phyloP scores from a whole-genome alignment of 2,888 invertebrate species.

The Temnothorax ravouxi region DNA sequence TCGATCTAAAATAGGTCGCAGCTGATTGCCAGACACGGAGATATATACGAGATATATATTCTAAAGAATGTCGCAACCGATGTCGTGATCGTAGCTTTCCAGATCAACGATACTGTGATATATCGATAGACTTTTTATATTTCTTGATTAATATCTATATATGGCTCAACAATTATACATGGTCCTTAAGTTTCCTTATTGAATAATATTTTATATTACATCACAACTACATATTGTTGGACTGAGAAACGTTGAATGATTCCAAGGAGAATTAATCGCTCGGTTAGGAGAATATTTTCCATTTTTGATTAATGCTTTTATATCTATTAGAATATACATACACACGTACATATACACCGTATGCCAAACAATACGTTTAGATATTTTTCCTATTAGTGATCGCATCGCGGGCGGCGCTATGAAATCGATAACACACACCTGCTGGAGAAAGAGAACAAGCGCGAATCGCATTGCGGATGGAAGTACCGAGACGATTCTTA shows the following conservation, averaged over 20 bases:
- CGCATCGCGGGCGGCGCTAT: background rate
- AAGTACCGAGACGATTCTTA: slow-evolving; percentile 30
- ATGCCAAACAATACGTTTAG: background rate
- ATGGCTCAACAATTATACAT: no score
- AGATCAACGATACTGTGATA: slow-evolving; percentile 51
- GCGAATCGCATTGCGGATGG: slow-evolving; percentile 21
- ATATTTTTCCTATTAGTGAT: background rate
- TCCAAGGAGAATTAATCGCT: background rate
- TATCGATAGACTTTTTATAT: slow-evolving; percentile 46
- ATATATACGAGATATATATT: background rate
- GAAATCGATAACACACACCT: slow-evolving; percentile 27
- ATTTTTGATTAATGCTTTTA: background rate
- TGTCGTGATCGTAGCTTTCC: slow-evolving; percentile 59
- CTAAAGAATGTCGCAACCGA: slow-evolving; percentile 63
- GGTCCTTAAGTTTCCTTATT: background rate
- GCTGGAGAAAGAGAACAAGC: background rate
- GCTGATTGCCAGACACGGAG: slow-evolving; percentile 10
- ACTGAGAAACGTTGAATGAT: background rate
- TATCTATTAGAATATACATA: background rate
- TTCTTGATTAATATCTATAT: background rate
- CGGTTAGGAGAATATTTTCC: background rate
- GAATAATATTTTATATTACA: background rate
- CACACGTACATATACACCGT: background rate
- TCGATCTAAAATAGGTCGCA: slow-evolving; percentile 33
- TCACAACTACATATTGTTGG: background rate